Percentiles rank a stretch among this genome's conserved stretches.
Evolutionary conservation across 2,888 invertebrate species (phyloP).

Genomic region (Cephalotes varians): DNA sequence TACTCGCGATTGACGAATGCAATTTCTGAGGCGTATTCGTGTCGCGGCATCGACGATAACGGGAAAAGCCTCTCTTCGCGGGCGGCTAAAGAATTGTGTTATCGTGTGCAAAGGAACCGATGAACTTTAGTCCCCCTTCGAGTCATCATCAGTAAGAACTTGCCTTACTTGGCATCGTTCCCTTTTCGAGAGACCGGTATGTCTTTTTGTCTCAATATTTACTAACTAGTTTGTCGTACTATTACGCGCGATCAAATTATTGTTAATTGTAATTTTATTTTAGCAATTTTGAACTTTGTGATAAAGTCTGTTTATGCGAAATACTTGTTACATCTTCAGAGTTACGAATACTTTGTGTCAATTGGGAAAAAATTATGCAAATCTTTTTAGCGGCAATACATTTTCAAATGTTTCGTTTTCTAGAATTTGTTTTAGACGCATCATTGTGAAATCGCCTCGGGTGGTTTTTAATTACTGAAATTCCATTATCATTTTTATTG

Average conservation of each 20-base stretch:
- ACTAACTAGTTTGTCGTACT: background rate
- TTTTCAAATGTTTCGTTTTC: background rate
- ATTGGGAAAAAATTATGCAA: background rate
- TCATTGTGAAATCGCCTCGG: background rate
- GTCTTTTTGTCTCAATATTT: background rate
- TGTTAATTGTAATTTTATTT: background rate
- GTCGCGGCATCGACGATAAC: constrained; percentile 6
- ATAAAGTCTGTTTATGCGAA: background rate
- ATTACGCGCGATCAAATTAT: background rate
- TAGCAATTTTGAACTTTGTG: background rate
- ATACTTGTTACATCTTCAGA: background rate
- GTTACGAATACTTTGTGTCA: background rate
- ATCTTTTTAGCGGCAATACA: background rate
- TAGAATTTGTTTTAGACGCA: constrained; percentile 3
- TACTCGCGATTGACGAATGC: constrained; percentile 23
- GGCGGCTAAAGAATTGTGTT: background rate
- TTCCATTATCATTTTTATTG: background rate
- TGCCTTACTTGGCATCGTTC: background rate
- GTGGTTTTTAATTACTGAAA: background rate
- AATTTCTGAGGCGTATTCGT: background rate
- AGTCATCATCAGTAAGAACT: background rate
- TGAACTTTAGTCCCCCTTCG: background rate
- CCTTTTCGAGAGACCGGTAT: constrained; percentile 7
- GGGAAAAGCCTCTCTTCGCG: constrained; percentile 21
- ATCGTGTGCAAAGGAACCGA: background rate